Evolutionary conservation across 2,888 invertebrate species (phyloP).

Genomic region (Coenonympha arcania): DNA sequence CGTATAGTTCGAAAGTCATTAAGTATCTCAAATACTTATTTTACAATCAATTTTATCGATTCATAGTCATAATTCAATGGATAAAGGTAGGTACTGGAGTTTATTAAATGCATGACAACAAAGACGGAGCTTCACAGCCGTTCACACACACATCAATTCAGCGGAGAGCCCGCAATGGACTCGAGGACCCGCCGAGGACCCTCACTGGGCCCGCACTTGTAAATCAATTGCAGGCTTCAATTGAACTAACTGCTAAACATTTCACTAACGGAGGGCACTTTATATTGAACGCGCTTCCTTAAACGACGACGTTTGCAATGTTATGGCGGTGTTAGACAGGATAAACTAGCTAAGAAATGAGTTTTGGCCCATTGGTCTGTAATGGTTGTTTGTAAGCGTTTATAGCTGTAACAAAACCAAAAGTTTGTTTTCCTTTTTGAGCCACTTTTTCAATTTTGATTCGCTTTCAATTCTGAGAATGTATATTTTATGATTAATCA

Average conservation of each 20-base stretch:
- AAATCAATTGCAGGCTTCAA: slow-evolving; percentile 20
- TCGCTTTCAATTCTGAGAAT: too few relatives aligned
- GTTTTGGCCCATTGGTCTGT: too few relatives aligned
- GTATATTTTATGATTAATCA: too few relatives aligned
- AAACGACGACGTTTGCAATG: not conserved
- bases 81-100: too few relatives aligned
- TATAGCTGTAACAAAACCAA: too few relatives aligned
- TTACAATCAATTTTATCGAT: not conserved
- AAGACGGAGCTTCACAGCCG: not conserved
- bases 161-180: not conserved
- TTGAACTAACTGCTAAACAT: slow-evolving; percentile 14
- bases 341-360: not conserved
- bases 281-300: not conserved
- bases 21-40: too few relatives aligned
- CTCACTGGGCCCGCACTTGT: slow-evolving; percentile 7
- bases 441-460: too few relatives aligned
- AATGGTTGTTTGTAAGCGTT: too few relatives aligned
- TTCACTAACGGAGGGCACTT: slow-evolving; percentile 4
- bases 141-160: not conserved
- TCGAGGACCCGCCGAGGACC: too few relatives aligned
- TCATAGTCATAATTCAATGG: too few relatives aligned
- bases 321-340: not conserved
- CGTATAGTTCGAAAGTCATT: too few relatives aligned
- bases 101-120: not conserved
- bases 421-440: too few relatives aligned